phyloP scores from a whole-genome alignment of 2,888 invertebrate species.

The Poecilobothrus nobilitatus region DNA sequence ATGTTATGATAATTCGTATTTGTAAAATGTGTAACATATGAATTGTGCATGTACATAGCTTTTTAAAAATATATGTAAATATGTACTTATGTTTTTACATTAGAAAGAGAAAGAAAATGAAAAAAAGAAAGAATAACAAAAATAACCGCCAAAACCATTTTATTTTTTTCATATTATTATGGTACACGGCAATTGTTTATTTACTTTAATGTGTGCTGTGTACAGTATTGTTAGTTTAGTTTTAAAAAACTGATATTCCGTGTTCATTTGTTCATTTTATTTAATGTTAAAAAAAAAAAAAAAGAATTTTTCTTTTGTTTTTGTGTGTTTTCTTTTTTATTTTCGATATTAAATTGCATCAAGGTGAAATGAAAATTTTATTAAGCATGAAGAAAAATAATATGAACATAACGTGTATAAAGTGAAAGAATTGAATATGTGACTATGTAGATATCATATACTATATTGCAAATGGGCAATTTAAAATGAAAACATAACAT shows the following conservation, averaged over 20 bases:
- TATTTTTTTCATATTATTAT: neutral
- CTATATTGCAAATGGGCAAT: too few species aligned
- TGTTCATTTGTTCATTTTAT: too few species aligned
- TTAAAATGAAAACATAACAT: too few species aligned
- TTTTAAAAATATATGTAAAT: too few species aligned
- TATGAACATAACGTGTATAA: too few species aligned
- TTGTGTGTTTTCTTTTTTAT: neutral
- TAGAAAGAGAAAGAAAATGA: neutral
- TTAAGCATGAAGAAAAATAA: neutral
- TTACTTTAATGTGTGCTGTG: neutral
- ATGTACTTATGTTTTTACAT: neutral
- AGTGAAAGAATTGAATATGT: too few species aligned
- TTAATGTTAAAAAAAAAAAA: too few species aligned
- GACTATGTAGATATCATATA: too few species aligned
- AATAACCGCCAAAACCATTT: neutral
- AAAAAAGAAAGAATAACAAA: neutral
- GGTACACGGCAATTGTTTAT: neutral
- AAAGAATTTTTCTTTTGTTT: neutral
- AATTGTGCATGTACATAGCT: neutral
- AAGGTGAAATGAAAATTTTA: constrained; percentile 6
- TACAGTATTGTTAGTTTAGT: neutral
- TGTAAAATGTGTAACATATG: neutral
- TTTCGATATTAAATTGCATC: constrained; percentile 6
- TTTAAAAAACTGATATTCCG: neutral
- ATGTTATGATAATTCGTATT: too few species aligned